Conservation (phyloP, 2,797 vertebrate species). For the Danionella dracula region DNA sequence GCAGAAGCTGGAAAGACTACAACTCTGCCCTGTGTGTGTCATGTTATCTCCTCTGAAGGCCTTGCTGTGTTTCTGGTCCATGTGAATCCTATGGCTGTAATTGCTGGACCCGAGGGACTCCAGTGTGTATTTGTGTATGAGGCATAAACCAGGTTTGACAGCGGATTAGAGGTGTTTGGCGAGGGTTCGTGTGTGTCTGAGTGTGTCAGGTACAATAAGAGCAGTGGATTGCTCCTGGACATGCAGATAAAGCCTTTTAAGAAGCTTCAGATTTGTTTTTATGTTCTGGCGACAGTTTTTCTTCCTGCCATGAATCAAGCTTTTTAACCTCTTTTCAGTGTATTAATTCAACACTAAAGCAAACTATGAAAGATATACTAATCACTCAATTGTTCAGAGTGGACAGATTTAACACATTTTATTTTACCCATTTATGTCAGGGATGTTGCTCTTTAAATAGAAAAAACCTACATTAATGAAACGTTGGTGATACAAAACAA, state of each 20-base stretch:
- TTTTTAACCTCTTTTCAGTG: slow-evolving; percentile 73
- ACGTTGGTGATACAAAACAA: slow-evolving; percentile 62
- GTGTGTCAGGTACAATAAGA: slow-evolving; percentile 48
- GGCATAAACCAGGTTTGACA: slow-evolving; percentile 55
- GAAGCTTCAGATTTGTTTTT: slow-evolving; percentile 5
- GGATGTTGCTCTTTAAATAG: slow-evolving; percentile 67
- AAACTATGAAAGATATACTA: neutral
- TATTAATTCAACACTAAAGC: slow-evolving; percentile 53
- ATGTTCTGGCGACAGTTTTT: slow-evolving; percentile 66
- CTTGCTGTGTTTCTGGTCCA: slow-evolving; percentile 32
- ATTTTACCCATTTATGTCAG: slow-evolving; percentile 45
- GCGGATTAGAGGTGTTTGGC: slow-evolving; percentile 53
- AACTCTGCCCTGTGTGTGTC: slow-evolving; percentile 14
- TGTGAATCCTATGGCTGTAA: slow-evolving; percentile 25
- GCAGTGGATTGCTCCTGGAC: slow-evolving; percentile 46
- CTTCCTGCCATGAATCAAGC: slow-evolving; percentile 90
- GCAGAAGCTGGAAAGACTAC: neutral
- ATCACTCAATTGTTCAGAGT: no score
- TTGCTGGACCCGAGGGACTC: slow-evolving; percentile 39
- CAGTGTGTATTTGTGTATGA: slow-evolving; percentile 11
- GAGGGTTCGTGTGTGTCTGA: slow-evolving; percentile 15
- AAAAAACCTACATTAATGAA: slow-evolving; percentile 68
- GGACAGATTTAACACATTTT: no score
- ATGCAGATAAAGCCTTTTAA: slow-evolving; percentile 39
- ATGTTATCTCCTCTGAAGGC: slow-evolving; percentile 37